Percentiles rank a stretch among this genome's conserved stretches.
Evolutionary conservation across 2,113 vertebrate species (phyloP).

Genomic region (Cyphotilapia sp.): DNA sequence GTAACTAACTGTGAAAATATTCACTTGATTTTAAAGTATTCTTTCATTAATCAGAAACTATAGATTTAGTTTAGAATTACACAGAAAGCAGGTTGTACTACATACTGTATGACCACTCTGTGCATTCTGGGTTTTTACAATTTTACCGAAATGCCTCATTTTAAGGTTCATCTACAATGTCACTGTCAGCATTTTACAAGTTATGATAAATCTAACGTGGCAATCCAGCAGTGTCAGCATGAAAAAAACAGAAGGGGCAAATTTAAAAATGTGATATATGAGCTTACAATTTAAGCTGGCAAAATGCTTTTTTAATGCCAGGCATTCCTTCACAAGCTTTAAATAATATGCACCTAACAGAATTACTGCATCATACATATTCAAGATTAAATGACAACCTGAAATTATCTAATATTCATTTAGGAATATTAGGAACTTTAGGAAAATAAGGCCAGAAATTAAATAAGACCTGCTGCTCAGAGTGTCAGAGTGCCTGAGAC

Average conservation of each 20-base stretch:
- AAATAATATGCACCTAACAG: background rate
- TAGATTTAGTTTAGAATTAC: background rate
- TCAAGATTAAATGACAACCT: background rate
- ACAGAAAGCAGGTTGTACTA: background rate
- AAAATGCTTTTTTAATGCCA: background rate
- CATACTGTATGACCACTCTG: background rate
- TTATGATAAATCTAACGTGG: background rate
- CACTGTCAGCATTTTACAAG: background rate
- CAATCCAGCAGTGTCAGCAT: background rate
- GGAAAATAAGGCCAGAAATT: background rate
- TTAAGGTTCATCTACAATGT: background rate
- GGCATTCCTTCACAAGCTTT: background rate
- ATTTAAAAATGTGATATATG: background rate
- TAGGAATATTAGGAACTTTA: background rate
- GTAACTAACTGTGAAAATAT: background rate
- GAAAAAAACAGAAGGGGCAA: background rate
- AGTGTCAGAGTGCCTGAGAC: background rate
- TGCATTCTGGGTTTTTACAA: background rate
- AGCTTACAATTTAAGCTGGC: background rate
- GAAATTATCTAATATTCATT: background rate
- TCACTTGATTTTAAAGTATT: background rate
- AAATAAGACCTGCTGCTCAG: background rate
- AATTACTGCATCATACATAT: background rate
- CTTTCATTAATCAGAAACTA: background rate
- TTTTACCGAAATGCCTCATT: background rate